phyloP scores from a whole-genome alignment of 2,113 vertebrate species.

The Bubo blakistoni region DNA sequence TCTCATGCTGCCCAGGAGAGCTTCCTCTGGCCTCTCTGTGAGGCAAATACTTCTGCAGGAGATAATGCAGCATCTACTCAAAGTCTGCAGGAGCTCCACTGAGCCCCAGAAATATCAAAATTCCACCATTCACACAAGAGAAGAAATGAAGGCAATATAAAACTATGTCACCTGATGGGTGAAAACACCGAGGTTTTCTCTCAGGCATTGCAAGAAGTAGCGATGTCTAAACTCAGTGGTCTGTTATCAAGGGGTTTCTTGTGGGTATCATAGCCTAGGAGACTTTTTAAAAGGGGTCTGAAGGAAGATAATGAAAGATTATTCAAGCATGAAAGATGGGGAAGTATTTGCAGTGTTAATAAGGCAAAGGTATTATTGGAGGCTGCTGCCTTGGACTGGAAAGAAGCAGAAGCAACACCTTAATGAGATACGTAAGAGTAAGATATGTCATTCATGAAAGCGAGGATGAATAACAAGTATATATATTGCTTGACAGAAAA shows the following conservation, averaged over 20 bases:
- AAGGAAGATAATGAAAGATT: background rate
- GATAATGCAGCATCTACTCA: background rate
- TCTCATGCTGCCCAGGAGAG: background rate
- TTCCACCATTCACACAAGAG: background rate
- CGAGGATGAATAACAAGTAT: background rate
- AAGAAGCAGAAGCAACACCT: background rate
- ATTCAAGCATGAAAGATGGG: background rate
- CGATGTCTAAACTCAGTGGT: rapidly evolving
- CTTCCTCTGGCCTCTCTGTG: background rate
- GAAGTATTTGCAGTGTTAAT: background rate
- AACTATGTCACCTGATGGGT: background rate
- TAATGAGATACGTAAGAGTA: background rate
- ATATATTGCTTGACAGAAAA: background rate
- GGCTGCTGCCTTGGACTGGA: background rate
- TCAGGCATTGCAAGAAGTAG: rapidly evolving
- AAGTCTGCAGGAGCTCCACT: background rate
- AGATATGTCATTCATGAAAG: background rate
- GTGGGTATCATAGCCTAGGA: background rate
- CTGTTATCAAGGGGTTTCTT: background rate
- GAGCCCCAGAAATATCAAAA: rapidly evolving
- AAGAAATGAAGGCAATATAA: background rate
- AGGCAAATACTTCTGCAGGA: background rate
- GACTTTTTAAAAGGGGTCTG: background rate
- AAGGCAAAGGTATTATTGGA: background rate
- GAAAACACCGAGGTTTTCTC: rapidly evolving